A percentile compares a stretch with the other conserved stretches of the same genome.
Conservation (phyloP, 1,140 invertebrate species). For the Oryctes rhinoceros region DNA sequence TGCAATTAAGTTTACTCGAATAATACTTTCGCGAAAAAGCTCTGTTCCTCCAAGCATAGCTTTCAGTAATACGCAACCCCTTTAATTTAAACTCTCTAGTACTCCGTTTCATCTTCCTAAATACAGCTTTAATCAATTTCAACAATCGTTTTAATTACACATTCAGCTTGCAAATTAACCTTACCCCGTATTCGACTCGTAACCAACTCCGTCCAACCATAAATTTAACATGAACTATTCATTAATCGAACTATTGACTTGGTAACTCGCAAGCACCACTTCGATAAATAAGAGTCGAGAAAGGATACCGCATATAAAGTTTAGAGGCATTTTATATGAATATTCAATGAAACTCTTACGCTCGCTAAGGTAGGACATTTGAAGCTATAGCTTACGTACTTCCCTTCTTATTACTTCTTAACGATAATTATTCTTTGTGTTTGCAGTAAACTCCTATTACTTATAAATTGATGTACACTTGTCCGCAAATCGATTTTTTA, state of each 20-base stretch:
- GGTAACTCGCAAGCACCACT: background rate
- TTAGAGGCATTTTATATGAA: too few species aligned
- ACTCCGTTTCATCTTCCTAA: too few species aligned
- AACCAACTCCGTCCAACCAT: background rate
- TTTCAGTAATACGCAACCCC: too few species aligned
- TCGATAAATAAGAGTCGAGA: too few species aligned
- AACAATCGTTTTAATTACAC: background rate
- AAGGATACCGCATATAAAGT: too few species aligned
- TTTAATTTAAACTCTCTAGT: too few species aligned
- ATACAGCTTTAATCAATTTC: background rate
- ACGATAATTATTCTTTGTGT: background rate
- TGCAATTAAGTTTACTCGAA: too few species aligned
- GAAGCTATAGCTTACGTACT: too few species aligned
- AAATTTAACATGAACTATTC: slow-evolving; percentile 10
- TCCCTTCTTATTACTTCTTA: background rate
- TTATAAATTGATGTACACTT: background rate
- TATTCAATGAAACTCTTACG: too few species aligned
- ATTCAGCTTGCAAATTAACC: background rate
- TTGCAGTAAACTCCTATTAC: background rate
- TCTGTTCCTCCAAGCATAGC: too few species aligned
- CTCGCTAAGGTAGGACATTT: too few species aligned
- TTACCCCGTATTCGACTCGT: background rate
- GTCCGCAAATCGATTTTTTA: background rate
- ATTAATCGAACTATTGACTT: background rate
- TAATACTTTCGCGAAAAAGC: too few species aligned